Evolutionary conservation across 2,113 vertebrate genomes (phyloP).

Genomic region (Halichoeres trimaculatus): DNA sequence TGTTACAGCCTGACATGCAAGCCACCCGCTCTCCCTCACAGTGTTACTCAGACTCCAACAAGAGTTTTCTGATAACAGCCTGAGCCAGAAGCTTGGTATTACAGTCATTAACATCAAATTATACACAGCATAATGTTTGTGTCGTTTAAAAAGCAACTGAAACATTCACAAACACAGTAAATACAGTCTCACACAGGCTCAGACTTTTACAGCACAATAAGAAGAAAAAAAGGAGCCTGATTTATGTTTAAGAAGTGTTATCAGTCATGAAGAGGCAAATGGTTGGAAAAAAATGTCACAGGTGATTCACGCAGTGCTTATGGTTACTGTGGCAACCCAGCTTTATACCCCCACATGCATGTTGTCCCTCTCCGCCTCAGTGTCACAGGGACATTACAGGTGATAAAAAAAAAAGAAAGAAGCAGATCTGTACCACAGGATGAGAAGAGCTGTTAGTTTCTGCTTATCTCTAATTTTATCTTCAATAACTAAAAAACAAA

Average conservation of each 20-base stretch:
- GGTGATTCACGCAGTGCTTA: background rate
- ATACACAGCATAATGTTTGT: background rate
- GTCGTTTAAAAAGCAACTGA: too few species aligned
- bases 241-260: background rate
- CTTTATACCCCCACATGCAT: conserved; percentile 3
- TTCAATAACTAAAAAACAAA: too few species aligned
- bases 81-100: too few species aligned
- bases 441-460: background rate
- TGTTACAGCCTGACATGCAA: too few species aligned
- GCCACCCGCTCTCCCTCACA: too few species aligned
- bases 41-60: too few species aligned
- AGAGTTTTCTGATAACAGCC: too few species aligned
- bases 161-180: too few species aligned
- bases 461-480: too few species aligned
- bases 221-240: background rate
- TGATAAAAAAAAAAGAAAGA: conserved; percentile 21
- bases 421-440: conserved; percentile 2
- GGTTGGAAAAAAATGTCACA: background rate
- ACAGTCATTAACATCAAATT: background rate
- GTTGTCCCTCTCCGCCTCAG: conserved; percentile 18
- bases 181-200: too few species aligned
- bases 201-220: background rate
- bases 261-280: too few species aligned
- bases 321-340: background rate
- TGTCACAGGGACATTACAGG: conserved; percentile 24